phyloP scores from a whole-genome alignment of 2,888 invertebrate genomes.

The Agrilus mali region DNA sequence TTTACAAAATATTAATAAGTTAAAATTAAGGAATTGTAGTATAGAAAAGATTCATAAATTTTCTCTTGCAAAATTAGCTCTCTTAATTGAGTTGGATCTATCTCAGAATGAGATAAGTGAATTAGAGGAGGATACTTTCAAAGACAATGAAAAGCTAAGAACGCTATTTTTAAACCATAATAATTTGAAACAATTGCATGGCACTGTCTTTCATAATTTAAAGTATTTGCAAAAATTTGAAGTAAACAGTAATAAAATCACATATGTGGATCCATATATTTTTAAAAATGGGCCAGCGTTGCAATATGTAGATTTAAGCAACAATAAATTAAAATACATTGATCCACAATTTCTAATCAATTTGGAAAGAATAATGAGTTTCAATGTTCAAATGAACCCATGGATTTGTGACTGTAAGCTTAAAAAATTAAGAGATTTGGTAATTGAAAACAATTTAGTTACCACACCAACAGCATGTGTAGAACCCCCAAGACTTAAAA shows the following conservation, averaged over 20 bases:
- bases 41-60: slow-evolving; percentile 58
- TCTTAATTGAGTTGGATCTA: slow-evolving; percentile 73
- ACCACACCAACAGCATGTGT: slow-evolving; percentile 61
- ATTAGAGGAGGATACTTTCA: slow-evolving; percentile 58
- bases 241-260: slow-evolving; percentile 62
- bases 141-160: slow-evolving; percentile 55
- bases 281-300: slow-evolving; percentile 55
- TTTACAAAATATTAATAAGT: slow-evolving; percentile 69
- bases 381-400: slow-evolving; percentile 68
- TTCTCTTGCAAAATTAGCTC: slow-evolving; percentile 62
- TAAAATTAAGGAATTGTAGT: slow-evolving; percentile 62
- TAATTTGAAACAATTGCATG: slow-evolving; percentile 56
- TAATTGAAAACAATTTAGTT: slow-evolving; percentile 58
- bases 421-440: slow-evolving; percentile 66
- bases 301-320: slow-evolving; percentile 54
- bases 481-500: slow-evolving; percentile 54
- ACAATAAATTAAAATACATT: slow-evolving; percentile 60
- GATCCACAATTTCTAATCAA: slow-evolving; percentile 48
- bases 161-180: slow-evolving; percentile 65
- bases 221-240: slow-evolving; percentile 63
- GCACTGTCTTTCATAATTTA: slow-evolving; percentile 36
- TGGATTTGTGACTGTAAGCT: slow-evolving; percentile 85
- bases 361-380: slow-evolving; percentile 53
- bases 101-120: slow-evolving; percentile 57
- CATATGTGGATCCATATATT: slow-evolving; percentile 53